Evolutionary conservation across 2,113 vertebrate genomes (phyloP).

Genomic region (Neotoma lepida): DNA sequence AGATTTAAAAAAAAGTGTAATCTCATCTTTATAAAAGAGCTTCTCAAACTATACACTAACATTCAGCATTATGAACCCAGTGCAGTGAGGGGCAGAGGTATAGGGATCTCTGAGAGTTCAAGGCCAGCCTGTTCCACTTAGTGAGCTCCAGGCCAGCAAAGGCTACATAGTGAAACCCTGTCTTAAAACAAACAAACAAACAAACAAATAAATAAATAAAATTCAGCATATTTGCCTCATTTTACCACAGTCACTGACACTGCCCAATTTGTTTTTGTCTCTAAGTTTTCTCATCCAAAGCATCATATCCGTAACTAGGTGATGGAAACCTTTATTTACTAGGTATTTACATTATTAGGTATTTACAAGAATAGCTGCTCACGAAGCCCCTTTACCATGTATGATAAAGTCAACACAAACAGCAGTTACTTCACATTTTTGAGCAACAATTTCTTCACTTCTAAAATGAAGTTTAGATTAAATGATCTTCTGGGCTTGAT

Average conservation of each 20-base stretch:
- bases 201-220: neutral
- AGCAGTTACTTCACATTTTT: neutral
- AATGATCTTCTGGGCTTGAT: neutral
- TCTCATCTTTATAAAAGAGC: neutral
- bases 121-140: neutral
- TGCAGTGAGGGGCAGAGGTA: neutral
- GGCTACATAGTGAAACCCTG: neutral
- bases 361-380: constrained; percentile 9
- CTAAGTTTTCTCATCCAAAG: constrained; percentile 26
- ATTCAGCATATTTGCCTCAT: neutral
- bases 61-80: neutral
- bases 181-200: neutral
- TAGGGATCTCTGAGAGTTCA: neutral
- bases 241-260: constrained; percentile 20
- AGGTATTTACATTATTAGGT: neutral
- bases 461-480: constrained; percentile 47
- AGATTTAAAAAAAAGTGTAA: neutral
- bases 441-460: constrained; percentile 37
- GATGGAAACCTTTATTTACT: constrained; percentile 36
- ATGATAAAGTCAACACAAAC: constrained; percentile 7
- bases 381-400: neutral
- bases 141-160: neutral
- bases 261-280: neutral
- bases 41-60: neutral
- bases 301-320: neutral